These are phyloP conservation scores for Sclerodermus sp. DNA, from an alignment of 2,888 invertebrate species.

Conservation along the genomic window DNA sequence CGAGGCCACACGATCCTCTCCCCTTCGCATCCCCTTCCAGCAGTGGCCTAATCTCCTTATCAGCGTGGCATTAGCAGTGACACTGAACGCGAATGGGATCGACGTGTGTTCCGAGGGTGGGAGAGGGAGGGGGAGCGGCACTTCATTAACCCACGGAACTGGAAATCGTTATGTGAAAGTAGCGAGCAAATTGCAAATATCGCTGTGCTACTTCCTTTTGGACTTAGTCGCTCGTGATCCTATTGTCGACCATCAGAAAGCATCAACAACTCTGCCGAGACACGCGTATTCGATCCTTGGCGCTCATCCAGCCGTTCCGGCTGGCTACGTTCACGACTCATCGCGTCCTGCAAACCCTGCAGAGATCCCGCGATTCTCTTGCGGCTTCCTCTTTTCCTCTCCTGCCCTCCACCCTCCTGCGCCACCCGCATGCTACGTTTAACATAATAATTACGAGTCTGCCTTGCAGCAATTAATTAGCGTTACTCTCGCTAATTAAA, in stretches of 20 bases:
- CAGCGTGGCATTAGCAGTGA: no score
- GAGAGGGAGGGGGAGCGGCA: no score
- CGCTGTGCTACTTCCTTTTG: constrained; percentile 12
- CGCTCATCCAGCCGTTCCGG: constrained; percentile 41
- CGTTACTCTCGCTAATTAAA: no score
- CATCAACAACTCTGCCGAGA: constrained; percentile 40
- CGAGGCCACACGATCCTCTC: no score
- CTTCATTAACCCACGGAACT: background rate
- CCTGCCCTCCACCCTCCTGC: background rate
- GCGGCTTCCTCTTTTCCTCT: background rate
- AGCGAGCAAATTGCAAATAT: constrained; percentile 24
- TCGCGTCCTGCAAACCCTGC: constrained; percentile 26
- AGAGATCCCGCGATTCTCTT: background rate
- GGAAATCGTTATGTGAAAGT: background rate
- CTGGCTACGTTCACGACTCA: constrained; percentile 39
- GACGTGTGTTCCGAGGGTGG: no score
- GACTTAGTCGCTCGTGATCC: constrained; percentile 20
- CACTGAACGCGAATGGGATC: no score
- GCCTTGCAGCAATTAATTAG: no score
- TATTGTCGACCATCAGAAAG: constrained; percentile 31
- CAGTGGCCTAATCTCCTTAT: no score
- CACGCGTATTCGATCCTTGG: constrained; percentile 38
- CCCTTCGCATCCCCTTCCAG: no score
- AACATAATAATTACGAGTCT: no score
- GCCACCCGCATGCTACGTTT: no score